Evolutionary conservation across 2,113 vertebrate genomes (phyloP).

Genomic region (Clarias batrachus): DNA sequence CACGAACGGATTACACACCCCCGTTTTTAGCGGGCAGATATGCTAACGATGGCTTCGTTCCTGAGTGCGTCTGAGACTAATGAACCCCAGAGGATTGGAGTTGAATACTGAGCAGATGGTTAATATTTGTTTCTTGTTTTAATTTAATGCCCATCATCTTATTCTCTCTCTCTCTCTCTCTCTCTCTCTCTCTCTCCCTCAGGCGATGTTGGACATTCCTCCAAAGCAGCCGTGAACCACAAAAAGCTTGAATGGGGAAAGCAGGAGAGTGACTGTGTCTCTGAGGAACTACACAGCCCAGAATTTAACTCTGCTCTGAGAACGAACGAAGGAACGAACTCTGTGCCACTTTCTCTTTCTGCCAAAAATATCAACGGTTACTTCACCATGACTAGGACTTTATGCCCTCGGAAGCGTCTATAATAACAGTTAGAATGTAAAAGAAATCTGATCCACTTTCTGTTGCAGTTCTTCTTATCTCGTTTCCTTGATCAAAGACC

Average conservation of each 20-base stretch:
- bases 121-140: slow-evolving; percentile 15
- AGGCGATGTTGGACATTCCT: slow-evolving; percentile 60
- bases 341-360: slow-evolving; percentile 28
- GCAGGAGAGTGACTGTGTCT: slow-evolving; percentile 12
- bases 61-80: background rate
- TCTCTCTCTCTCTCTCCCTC: slow-evolving; percentile 38
- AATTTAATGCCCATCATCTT: slow-evolving; percentile 7
- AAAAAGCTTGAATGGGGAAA: slow-evolving; percentile 42
- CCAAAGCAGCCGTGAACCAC: slow-evolving; percentile 31
- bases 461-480: slow-evolving; percentile 21
- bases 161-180: slow-evolving; percentile 32
- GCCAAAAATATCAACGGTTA: slow-evolving; percentile 4
- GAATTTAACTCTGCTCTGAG: slow-evolving; percentile 36
- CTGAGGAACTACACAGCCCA: slow-evolving; percentile 53
- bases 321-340: slow-evolving; percentile 28
- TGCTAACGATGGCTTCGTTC: background rate
- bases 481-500: slow-evolving; percentile 48
- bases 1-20: slow-evolving; percentile 45
- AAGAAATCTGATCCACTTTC: background rate
- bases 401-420: background rate
- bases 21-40: background rate
- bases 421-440: slow-evolving; percentile 28
- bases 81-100: background rate
- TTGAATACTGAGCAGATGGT: background rate
- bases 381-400: slow-evolving; percentile 48